Percentiles rank a stretch among this genome's conserved stretches.
These are phyloP conservation scores for Periophthalmodon schlosseri DNA, from an alignment of 2,113 vertebrate species.

Conservation along the genomic window DNA sequence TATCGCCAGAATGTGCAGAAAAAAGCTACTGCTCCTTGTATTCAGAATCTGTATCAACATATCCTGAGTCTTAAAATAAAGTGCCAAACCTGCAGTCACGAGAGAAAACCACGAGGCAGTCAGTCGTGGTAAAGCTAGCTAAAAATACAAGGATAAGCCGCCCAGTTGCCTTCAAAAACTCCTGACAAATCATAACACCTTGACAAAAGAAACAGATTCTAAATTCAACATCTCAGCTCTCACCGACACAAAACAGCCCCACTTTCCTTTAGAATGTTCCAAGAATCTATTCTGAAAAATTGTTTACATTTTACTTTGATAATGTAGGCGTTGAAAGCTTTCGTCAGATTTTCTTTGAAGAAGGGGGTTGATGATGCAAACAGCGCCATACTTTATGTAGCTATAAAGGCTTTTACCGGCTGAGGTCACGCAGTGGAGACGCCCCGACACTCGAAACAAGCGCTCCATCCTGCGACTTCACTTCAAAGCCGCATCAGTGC, in stretches of 20 bases:
- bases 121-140: too few species aligned
- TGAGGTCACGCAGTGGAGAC: neutral
- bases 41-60: too few species aligned
- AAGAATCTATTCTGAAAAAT: neutral
- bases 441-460: neutral
- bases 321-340: neutral
- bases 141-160: too few species aligned
- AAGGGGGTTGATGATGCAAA: constrained; percentile 25
- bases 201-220: neutral
- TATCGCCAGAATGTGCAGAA: too few species aligned
- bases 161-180: neutral
- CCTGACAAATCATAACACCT: neutral
- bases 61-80: too few species aligned
- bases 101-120: too few species aligned
- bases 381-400: neutral
- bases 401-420: neutral
- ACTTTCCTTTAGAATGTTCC: neutral
- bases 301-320: constrained; percentile 1
- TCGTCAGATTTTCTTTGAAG: constrained; percentile 14
- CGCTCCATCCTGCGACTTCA: neutral
- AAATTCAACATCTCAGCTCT: neutral
- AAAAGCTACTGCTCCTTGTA: too few species aligned
- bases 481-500: constrained; percentile 21
- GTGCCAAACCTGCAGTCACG: too few species aligned
- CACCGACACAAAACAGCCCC: neutral